Base-by-base conservation (phyloP, 2,113 vertebrate species). In the Brachyhypopomus occidentalis region DNA sequence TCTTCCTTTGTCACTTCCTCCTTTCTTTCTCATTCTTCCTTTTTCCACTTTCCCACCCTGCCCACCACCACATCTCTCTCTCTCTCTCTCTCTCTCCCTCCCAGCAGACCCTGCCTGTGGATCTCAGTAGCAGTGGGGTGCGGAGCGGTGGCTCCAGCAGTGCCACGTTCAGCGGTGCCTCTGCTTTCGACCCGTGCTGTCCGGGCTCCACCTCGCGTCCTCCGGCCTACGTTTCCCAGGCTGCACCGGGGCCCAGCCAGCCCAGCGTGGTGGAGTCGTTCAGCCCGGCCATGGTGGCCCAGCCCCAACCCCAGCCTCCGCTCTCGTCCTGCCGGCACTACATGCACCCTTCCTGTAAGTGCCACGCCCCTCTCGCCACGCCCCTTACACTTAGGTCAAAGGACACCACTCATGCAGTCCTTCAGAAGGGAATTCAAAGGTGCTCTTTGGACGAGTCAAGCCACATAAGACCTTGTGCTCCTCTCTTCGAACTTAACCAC, bases 151-250 rank as follows among this genome's bases (percentile, higher is more conserved):
- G 94, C 62, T 93, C 92, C 80, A 88, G 91, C 55, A 86, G 90
- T 36, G 90, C 80, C 88, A 71, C 87, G 58, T 98, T 98, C 92
- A 96, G 98, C 48, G 95, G 96, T 62, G 94, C 94, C 0, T 98
- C 97, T 0, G 97, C 98, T 16, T 98, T 99, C 84, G 98, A 99
- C 87, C 98, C 97, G 3, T 99, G 98, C 93, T 98, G 98, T 84
- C 97, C 98, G 0, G 96, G 95, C 63, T 96, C 96, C n/a, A 94
- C 94, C 25, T 96, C 97, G 3, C 94, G 98, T 83, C 92, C 96
- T 77, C 84, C 96, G 75, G 88, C 95, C 80, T 98, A 94, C 30
- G 94, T 94, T 84, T 96, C 95, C 83, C 97, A 96, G 91, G 92
- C 94, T 38, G 92, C 93, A 22, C 92, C 95, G 0, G 94, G 95